phyloP scores from a whole-genome alignment of 2,888 invertebrate genomes.

The Teinopalpus imperialis region DNA sequence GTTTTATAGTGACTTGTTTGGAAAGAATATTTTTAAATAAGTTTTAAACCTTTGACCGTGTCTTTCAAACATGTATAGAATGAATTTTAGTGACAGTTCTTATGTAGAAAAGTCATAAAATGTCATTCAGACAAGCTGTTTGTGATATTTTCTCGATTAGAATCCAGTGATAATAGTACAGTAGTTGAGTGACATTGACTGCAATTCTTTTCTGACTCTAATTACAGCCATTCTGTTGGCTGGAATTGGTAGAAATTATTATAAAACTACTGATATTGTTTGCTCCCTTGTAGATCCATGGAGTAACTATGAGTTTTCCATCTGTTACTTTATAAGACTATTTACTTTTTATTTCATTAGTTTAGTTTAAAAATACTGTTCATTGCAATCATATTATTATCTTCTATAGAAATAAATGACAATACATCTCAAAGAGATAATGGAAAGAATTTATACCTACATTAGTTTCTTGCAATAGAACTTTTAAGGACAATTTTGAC shows the following conservation, averaged over 20 bases:
- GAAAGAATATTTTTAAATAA: constrained; percentile 74
- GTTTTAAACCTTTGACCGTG: constrained; percentile 74
- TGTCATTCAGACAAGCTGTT: constrained; percentile 57
- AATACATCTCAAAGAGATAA: constrained; percentile 49
- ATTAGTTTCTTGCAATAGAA: constrained; percentile 47
- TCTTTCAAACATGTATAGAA: constrained; percentile 66
- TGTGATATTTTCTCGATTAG: constrained; percentile 68
- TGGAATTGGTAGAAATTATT: constrained; percentile 15
- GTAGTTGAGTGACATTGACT: constrained; percentile 1
- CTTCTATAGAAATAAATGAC: constrained; percentile 32
- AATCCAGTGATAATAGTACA: constrained; percentile 11
- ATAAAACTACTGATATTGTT: not conserved
- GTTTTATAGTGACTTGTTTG: constrained; percentile 71
- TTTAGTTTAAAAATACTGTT: constrained; percentile 45
- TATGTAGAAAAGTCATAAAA: constrained; percentile 49
- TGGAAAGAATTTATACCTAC: constrained; percentile 41
- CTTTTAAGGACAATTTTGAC: constrained; percentile 57
- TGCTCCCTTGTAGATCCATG: not conserved
- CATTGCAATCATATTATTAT: constrained; percentile 50
- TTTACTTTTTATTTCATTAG: constrained; percentile 27
- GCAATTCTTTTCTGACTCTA: not conserved
- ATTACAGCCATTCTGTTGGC: constrained; percentile 14
- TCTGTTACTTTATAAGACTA: constrained; percentile 12
- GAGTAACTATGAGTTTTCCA: constrained; percentile 14
- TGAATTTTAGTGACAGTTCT: constrained; percentile 62